Conservation (phyloP, 2,113 vertebrate genomes). For the Hippocampus mohnikei region DNA sequence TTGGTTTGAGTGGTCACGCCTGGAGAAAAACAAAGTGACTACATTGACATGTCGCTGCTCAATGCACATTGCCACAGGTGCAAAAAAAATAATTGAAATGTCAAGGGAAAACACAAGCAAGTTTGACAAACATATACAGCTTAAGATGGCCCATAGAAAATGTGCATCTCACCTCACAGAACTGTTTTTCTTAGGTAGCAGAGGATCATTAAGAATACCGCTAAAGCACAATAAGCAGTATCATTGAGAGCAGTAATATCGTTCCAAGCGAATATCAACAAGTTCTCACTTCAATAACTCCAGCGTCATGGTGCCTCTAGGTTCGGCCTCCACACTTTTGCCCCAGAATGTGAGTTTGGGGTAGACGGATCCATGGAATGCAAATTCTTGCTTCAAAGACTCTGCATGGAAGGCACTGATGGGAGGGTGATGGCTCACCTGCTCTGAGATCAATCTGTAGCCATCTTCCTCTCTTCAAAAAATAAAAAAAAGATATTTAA, state of each 20-base stretch:
- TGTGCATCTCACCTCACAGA: no score
- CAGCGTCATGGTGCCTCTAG: slow-evolving; percentile 92
- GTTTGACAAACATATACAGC: no score
- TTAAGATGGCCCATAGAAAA: no score
- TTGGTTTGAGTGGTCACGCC: no score
- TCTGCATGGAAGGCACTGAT: slow-evolving; percentile 96
- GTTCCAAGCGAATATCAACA: slow-evolving; percentile 12
- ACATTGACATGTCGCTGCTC: no score
- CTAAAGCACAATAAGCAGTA: no score
- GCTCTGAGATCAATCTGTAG: slow-evolving; percentile 93
- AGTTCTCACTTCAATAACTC: slow-evolving; percentile 88
- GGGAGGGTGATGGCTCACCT: slow-evolving; percentile 97
- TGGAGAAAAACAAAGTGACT: no score
- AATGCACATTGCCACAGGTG: no score
- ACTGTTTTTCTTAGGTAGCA: no score
- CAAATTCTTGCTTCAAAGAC: slow-evolving; percentile 88
- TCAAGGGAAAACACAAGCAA: no score
- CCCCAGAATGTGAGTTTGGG: slow-evolving; percentile 99
- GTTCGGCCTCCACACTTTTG: slow-evolving; percentile 96
- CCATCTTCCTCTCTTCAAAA: slow-evolving; percentile 87
- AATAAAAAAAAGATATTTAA: neutral
- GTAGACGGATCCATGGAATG: slow-evolving; percentile 96
- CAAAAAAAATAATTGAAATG: no score
- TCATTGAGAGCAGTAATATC: neutral
- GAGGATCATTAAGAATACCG: no score